Conservation (phyloP, 2,113 vertebrate species). For the Diadophis punctatus region DNA sequence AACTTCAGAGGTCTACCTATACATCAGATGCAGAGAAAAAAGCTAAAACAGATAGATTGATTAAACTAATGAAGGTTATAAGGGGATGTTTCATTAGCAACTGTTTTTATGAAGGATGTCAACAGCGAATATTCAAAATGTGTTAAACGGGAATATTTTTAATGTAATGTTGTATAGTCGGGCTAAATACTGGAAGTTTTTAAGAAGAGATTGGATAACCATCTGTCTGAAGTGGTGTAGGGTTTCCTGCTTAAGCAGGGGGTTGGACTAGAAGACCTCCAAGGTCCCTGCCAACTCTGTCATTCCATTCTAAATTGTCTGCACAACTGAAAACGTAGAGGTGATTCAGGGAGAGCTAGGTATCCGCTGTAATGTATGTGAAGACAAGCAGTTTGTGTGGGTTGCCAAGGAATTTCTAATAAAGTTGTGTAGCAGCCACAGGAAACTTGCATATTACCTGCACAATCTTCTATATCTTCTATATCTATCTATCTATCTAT, state of each 20-base stretch:
- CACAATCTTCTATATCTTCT: neutral
- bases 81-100: constrained; percentile 30
- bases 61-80: constrained; percentile 14
- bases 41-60: constrained; percentile 7
- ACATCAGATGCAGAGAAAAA: constrained; percentile 18
- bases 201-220: too few species aligned
- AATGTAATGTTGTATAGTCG: neutral
- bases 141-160: neutral
- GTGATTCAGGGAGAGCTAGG: neutral
- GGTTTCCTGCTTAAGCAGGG: too few species aligned
- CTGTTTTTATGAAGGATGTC: neutral
- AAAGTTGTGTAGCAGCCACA: neutral
- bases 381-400: neutral
- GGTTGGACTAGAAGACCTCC: too few species aligned
- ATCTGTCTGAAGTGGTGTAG: too few species aligned
- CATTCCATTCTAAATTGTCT: constrained; percentile 1
- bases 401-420: neutral
- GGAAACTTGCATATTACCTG: neutral
- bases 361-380: neutral
- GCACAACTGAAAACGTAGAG: neutral
- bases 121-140: neutral
- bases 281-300: too few species aligned
- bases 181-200: too few species aligned
- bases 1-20: constrained; percentile 30
- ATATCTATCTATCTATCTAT: neutral